These are phyloP conservation scores for Strix uralensis DNA, from an alignment of 2,113 vertebrate species.

Conservation along the genomic window DNA sequence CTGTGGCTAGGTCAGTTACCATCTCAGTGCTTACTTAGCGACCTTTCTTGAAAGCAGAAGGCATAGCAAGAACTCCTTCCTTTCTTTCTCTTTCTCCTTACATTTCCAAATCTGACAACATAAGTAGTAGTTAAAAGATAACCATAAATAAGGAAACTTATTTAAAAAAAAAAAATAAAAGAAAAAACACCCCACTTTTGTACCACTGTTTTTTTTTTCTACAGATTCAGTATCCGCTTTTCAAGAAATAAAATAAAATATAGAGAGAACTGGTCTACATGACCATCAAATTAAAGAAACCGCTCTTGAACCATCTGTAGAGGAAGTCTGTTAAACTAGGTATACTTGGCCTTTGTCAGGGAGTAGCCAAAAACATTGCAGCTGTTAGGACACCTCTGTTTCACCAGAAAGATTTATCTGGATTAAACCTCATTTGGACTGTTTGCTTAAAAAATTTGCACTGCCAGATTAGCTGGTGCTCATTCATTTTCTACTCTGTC, in stretches of 20 bases:
- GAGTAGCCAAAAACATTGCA: background rate
- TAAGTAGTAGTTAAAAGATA: background rate
- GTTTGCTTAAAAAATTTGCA: background rate
- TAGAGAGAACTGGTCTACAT: background rate
- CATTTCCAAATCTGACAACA: background rate
- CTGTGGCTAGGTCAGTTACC: background rate
- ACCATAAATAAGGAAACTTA: background rate
- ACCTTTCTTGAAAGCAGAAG: slow-evolving; percentile 12
- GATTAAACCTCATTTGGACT: background rate
- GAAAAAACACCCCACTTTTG: background rate
- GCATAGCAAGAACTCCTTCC: background rate
- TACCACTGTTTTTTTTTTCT: background rate
- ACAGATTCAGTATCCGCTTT: background rate
- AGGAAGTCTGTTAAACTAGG: background rate
- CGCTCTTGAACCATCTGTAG: background rate
- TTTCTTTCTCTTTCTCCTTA: background rate
- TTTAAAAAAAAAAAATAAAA: background rate
- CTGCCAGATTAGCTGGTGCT: background rate
- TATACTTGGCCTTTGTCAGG: background rate
- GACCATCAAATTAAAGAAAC: background rate
- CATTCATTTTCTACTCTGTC: background rate
- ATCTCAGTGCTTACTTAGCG: background rate
- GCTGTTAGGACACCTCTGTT: background rate
- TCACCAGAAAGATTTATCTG: background rate
- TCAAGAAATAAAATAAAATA: background rate